Base-by-base conservation (phyloP, 1,140 invertebrate genomes). In the Holotrichia oblita region DNA sequence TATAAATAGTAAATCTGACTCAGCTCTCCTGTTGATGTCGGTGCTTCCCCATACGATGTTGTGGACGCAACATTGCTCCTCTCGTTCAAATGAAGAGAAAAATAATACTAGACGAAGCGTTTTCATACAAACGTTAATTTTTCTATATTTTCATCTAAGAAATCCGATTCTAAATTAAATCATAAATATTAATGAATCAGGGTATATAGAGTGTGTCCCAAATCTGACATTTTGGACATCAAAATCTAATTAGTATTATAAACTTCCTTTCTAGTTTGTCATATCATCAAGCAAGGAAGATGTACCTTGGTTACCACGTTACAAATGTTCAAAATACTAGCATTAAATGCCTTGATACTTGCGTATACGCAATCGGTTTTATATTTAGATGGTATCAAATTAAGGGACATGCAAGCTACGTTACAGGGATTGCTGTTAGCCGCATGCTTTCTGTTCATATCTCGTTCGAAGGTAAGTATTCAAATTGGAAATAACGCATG, bases 241-340 rank as follows among this genome's bases (percentile, higher is more conserved):
- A n/a, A n/a, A n/a, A n/a, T n/a, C n/a, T n/a, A n/a, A 34, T 34
- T 34, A 3, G 3, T 73, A 17, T 40, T 14, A 41, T n/a, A 20
- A 40, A n/a, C 40, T 74, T 72, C 4, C 14, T 40, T 89, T 90
- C 78, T 89, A 99, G 97, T 99, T 85, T 99, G 97, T 85, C 97
- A 99, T 87, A 96, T 99, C 24, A 99, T 99, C 81, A 99, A 99
- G 85, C 98, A 99, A 90, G 99, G 99, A 6, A 91, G 99, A 42
- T 99, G 99, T 87, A 99, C 99, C 0, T 88, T 99, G 48, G 98
- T 99, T 0, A 99, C 98, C 0, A 99, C 99, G 0, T 89, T 99
- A 55, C 99, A 99, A 88, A 99, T 99, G 99, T 99, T 99, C 87
- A 99, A 99, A 91, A 99, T 99, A 82, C 89, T 99, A 44, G 99